Evolutionary conservation across 1,140 invertebrate species (phyloP), one percentile per base, ranked within the genome.

Genomic region (Trichoplusia ni): DNA sequence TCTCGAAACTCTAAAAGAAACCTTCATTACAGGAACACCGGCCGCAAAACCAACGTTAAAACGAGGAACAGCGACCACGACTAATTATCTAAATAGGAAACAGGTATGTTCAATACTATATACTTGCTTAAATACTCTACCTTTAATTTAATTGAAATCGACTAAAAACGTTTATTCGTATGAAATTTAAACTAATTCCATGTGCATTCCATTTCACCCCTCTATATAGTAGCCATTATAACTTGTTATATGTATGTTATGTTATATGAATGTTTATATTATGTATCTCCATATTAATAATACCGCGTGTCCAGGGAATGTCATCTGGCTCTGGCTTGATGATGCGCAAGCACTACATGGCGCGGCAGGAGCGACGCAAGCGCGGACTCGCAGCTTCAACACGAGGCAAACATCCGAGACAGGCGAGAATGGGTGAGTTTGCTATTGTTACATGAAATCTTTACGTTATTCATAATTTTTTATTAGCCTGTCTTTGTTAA

Each of bases 291-390:
- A n/a, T n/a, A n/a, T n/a, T n/a, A n/a, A n/a, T n/a, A n/a, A n/a
- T n/a, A n/a, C n/a, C n/a, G n/a, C n/a, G n/a, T n/a, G n/a, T n/a
- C 3, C 66, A 87, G 84, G 80, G 78, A 8, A 54, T 82, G 59
- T 84, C 84, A 0, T 83, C 86, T 4, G 82, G 79, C 4, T 85
- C 84, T 0, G 77, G 87, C 0, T 79, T 91, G 59, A 90, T 91
- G 90, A 90, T 90, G 88, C 79, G 89, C 29, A 91, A 91, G 59
- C 90, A 91, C 71, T 91, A 88, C 73, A 78, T 91, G 82, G 90
- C 90, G 53, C 81, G 89, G 2, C 90, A 91, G 71, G 86, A 91
- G 77, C 71, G 90, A 0, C 79, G 90, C 51, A 84, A 89, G 51
- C 79, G 85, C 0, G 81, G 77, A 0, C 44, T 87, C 13, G 73